Evolutionary conservation across 1,140 invertebrate species (phyloP), one percentile per base, ranked within the genome.

Genomic region (Cyphomyrmex costatus): DNA sequence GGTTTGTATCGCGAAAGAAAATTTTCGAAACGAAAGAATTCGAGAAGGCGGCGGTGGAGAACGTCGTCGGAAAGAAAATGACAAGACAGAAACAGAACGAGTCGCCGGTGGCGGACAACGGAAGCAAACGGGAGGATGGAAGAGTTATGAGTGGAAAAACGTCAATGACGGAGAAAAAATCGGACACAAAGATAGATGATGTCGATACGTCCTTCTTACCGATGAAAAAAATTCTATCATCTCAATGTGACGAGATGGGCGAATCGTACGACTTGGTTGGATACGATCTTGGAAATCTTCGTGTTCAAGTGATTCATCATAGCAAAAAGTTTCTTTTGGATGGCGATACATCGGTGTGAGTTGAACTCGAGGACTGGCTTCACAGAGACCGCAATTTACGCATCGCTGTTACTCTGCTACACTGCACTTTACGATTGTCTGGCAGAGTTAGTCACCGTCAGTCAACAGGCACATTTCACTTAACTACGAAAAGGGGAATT

Each of bases 221-320:
- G 16, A 58, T 12, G n/a, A 89, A 71, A 53, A 84, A 88, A 83
- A n/a, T 70, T 24, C 21, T 79, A 46, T 60, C 66, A 12, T 16
- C 42, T 5, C 16, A 53, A 10, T 83, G 16, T 21, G 82, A 27
- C 24, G 56, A 70, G 8, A 66, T 61, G 8, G 78, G 86, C 33
- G 65, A 87, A 27, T 30, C 73, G 19, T 85, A 85, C 16, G 83
- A 92, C 46, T 93, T 94, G 49, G 65, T 92, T 30, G 93, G 91
- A 10, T 94, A 94, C 21, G 93, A 96, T 91, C 93, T 96, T 27
- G 95, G 95, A 12, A 93, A 94, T 30, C 90, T 94, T 83, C 94
- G 96, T 76, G 93, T 96, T 36, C 95, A 96, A 91, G 93, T 95
- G 19, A 94, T 94, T 83, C 94, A 95, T 77, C 92, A 93, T 83